Conservation (phyloP, 1,140 invertebrate species). For the silkworm (Bombyx mori) region ASM3026992v2 NC_085135.1:513001-513500, state of each 20-base stretch:
- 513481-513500: too few species aligned
- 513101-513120: constrained; percentile 23
- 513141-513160: constrained; percentile 18
- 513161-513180: constrained; percentile 12
- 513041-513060: constrained; percentile 23
- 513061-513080: constrained; percentile 19
- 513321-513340: too few species aligned
- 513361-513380: too few species aligned
- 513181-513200: constrained; percentile 19
- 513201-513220: constrained; percentile 21
- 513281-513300: constrained; percentile 5
- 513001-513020: constrained; percentile 28
- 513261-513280: constrained; percentile 13
- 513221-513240: constrained; percentile 18
- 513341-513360: too few species aligned
- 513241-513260: constrained; percentile 17
- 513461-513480: too few species aligned
- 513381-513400: too few species aligned
- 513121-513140: constrained; percentile 15
- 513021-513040: constrained; percentile 29
- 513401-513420: too few species aligned
- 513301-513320: background rate
- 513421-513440: too few species aligned
- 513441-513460: too few species aligned
- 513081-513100: constrained; percentile 23